A percentile compares a stretch with the other conserved stretches of the same genome.
Conservation (phyloP, 2,113 vertebrate genomes). For the Chlorodrepanis virens region DNA sequence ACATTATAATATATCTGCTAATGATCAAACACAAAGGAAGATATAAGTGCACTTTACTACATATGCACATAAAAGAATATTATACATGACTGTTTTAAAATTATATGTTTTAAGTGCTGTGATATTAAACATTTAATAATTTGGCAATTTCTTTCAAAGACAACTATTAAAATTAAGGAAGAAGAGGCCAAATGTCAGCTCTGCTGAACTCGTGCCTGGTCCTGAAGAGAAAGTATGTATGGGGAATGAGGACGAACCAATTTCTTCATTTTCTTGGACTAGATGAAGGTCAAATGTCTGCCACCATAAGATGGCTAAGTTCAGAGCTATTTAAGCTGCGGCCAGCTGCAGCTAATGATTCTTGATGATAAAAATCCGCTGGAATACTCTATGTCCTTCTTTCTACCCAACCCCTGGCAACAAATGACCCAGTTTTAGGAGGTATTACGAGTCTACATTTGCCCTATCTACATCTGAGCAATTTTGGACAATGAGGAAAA, state of each 20-base stretch:
- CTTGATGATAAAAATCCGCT: neutral
- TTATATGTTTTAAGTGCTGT: constrained; percentile 39
- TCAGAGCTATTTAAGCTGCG: neutral
- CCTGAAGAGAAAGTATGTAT: neutral
- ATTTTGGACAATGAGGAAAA: neutral
- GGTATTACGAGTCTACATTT: neutral
- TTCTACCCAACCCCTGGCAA: neutral
- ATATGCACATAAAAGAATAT: constrained; percentile 40
- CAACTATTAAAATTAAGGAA: constrained; percentile 51
- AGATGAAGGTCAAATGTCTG: neutral
- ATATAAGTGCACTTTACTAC: constrained; percentile 36
- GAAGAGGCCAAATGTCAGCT: constrained; percentile 18
- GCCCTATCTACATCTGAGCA: neutral
- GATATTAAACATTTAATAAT: constrained; percentile 64
- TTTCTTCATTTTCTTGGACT: constrained; percentile 2
- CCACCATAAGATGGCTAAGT: neutral
- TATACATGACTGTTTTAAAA: constrained; percentile 43
- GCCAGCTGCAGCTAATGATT: neutral
- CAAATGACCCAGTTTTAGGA: neutral
- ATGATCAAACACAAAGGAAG: constrained; percentile 52
- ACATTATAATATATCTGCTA: constrained; percentile 53
- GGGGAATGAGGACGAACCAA: neutral
- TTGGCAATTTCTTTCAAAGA: constrained; percentile 61
- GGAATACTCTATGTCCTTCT: neutral
- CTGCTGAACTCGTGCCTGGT: neutral